phyloP scores from a whole-genome alignment of 1,140 invertebrate species.

The Polypedilum vanderplanki region DNA sequence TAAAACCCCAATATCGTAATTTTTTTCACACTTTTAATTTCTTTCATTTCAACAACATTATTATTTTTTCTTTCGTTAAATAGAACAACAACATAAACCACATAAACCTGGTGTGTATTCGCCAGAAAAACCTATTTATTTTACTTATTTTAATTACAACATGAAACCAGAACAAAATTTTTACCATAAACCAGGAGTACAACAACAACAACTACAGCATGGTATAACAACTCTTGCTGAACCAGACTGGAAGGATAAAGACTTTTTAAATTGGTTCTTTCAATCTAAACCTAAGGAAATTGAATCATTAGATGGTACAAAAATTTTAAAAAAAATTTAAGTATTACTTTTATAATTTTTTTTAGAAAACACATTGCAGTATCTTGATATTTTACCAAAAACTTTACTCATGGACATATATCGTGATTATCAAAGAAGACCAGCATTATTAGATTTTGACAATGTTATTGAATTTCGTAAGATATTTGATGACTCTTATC shows the following conservation, averaged over 20 bases:
- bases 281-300: slow-evolving; percentile 27
- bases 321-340: not conserved
- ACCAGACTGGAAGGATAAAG: slow-evolving; percentile 32
- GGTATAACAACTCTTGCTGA: slow-evolving; percentile 33
- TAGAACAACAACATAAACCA: slow-evolving; percentile 27
- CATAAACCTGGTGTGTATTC: slow-evolving; percentile 27
- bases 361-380: slow-evolving; percentile 35
- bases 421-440: slow-evolving; percentile 37
- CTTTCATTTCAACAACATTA: not conserved
- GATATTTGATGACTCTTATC: slow-evolving; percentile 41
- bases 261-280: slow-evolving; percentile 31
- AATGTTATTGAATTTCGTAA: slow-evolving; percentile 42
- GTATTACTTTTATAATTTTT: not conserved
- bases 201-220: slow-evolving; percentile 34
- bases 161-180: not conserved
- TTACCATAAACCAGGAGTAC: not conserved
- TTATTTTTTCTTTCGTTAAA: not conserved
- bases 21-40: not conserved
- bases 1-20: not conserved
- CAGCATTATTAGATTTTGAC: slow-evolving; percentile 41
- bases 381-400: slow-evolving; percentile 37
- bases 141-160: not conserved
- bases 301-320: not conserved
- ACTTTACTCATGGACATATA: slow-evolving; percentile 41
- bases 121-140: not conserved